These are phyloP conservation scores for Drosophila nr. perissopoda DNA, from an alignment of 2,888 invertebrate species.

Conservation along the genomic window DNA sequence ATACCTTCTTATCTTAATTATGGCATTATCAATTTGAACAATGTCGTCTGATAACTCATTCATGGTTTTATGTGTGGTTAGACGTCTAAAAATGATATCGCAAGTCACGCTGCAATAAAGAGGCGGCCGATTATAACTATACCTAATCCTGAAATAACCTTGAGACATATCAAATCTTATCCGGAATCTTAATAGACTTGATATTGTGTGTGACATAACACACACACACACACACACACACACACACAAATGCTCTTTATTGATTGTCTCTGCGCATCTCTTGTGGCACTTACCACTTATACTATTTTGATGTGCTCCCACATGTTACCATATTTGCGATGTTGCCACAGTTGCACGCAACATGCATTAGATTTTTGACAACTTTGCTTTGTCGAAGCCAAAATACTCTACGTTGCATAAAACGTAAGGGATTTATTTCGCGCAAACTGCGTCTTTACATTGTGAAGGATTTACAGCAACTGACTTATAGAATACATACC, in stretches of 20 bases:
- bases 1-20: slow-evolving; percentile 37
- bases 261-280: slow-evolving; percentile 16
- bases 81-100: background rate
- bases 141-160: background rate
- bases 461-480: too few species aligned
- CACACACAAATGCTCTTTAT: background rate
- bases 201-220: slow-evolving; percentile 13
- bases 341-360: slow-evolving; percentile 37
- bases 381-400: too few species aligned
- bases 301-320: background rate
- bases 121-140: too few species aligned
- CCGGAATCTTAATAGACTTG: slow-evolving; percentile 1
- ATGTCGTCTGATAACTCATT: slow-evolving; percentile 30
- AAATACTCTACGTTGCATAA: too few species aligned
- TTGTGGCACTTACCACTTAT: slow-evolving; percentile 24
- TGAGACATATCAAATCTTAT: background rate
- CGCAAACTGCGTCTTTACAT: too few species aligned
- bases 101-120: slow-evolving; percentile 9
- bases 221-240: background rate
- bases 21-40: slow-evolving; percentile 15
- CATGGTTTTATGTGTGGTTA: slow-evolving; percentile 12
- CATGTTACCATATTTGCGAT: slow-evolving; percentile 8
- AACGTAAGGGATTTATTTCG: too few species aligned
- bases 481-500: too few species aligned
- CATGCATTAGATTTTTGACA: slow-evolving; percentile 60